phyloP scores from a whole-genome alignment of 1,140 invertebrate genomes.

The Grapholita molesta region DNA sequence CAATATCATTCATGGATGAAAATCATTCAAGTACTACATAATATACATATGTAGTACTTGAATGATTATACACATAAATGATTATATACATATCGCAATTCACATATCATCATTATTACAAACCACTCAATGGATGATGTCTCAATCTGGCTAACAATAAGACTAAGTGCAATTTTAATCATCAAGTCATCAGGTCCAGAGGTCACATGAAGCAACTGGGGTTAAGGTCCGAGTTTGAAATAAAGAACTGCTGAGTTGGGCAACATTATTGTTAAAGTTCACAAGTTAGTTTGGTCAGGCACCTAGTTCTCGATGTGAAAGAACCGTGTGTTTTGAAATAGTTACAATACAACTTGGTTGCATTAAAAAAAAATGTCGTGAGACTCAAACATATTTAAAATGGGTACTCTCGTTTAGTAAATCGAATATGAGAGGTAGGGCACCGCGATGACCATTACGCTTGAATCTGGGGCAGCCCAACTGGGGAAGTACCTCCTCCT shows the following conservation, averaged over 20 bases:
- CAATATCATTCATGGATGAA: too few species aligned
- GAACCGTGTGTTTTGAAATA: background rate
- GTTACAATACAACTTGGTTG: background rate
- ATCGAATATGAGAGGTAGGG: too few species aligned
- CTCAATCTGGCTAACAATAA: constrained; percentile 1
- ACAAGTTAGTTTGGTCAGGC: background rate
- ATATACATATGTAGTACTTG: too few species aligned
- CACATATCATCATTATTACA: background rate
- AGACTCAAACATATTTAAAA: too few species aligned
- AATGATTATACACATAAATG: too few species aligned
- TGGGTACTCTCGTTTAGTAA: too few species aligned
- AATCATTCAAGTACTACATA: too few species aligned
- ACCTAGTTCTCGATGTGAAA: background rate
- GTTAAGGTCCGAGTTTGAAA: constrained; percentile 1
- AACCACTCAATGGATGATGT: background rate
- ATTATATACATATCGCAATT: background rate
- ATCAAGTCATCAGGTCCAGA: constrained; percentile 3
- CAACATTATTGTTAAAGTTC: background rate
- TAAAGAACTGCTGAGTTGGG: background rate
- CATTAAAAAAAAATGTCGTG: background rate
- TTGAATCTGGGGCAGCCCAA: too few species aligned
- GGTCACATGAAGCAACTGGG: background rate
- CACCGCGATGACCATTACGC: too few species aligned
- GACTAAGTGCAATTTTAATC: constrained; percentile 7
- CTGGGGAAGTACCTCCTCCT: too few species aligned